A percentile compares a stretch with the other conserved stretches of the same genome.
Conservation (phyloP, 2,797 vertebrate species). For the Clarias pachynema region DNA sequence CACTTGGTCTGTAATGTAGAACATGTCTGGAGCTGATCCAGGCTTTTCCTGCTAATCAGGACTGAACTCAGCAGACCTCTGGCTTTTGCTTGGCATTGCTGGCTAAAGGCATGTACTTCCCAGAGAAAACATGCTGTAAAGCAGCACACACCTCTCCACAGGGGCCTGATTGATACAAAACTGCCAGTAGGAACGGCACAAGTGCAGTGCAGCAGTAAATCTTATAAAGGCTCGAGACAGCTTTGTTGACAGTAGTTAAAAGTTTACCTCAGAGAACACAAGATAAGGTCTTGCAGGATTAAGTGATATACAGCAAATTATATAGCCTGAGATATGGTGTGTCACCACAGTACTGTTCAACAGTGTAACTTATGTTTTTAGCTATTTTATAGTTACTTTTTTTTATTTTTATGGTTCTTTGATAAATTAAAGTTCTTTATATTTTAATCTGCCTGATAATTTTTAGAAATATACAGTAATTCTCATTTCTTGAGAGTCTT, state of each 20-base stretch:
- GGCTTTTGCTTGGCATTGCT: conserved; percentile 44
- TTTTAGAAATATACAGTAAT: not conserved
- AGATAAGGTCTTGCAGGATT: conserved; percentile 22
- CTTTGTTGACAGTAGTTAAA: conserved; percentile 50
- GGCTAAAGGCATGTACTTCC: conserved; percentile 57
- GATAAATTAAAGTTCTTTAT: not conserved
- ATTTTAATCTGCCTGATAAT: not conserved
- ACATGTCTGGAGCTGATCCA: conserved; percentile 54
- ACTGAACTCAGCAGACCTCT: conserved; percentile 41
- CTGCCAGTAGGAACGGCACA: conserved; percentile 40
- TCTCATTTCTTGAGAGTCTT: not conserved
- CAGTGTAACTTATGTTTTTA: not conserved
- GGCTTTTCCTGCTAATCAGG: conserved; percentile 58
- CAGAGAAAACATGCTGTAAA: conserved; percentile 58
- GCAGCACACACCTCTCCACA: conserved; percentile 47
- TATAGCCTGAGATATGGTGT: conserved; percentile 4
- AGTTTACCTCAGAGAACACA: conserved; percentile 42
- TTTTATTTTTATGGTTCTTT: not conserved
- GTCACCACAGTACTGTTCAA: not conserved
- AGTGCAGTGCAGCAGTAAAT: conserved; percentile 40
- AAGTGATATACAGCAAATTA: conserved; percentile 26
- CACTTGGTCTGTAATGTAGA: conserved; percentile 38
- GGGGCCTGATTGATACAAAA: conserved; percentile 51
- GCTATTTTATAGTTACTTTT: not conserved
- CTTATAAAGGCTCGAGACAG: conserved; percentile 30